Base-by-base conservation (phyloP, 2,888 invertebrate species). In the Myathropa florea region DNA sequence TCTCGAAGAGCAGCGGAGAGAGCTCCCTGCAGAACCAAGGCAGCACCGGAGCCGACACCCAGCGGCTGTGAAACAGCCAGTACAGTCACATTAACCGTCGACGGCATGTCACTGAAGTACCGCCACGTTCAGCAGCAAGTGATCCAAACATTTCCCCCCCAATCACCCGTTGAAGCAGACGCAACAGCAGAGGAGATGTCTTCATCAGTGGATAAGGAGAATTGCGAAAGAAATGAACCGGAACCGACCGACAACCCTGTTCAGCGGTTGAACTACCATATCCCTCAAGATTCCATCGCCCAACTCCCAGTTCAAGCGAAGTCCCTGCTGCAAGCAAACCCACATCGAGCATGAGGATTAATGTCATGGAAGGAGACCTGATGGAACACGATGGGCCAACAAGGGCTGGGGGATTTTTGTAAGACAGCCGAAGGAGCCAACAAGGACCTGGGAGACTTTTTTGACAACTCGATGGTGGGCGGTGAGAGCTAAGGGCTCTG, bases 51-150 rank as follows among this genome's bases (percentile, higher is more conserved):
- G 10, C 7, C 33, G 46, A 33, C 18, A 57, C 28, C 12, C 67
- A 96, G 96, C 90, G 96, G 96, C 89, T 96, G 96, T 92, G 96
- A 96, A 93, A 96, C 96, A 14, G 96, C 96, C 67, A 96, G 96
- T 92, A 96, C 96, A 9, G 95, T 94, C 57, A 95, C 94, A 77
- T 94, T 94, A 88, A 90, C 94, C 88, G 90, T 92, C 81, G 92
- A 92, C 92, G 94, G 90, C 92, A 68, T 90, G n/a, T n/a, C n/a
- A n/a, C n/a, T n/a, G n/a, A n/a, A n/a, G n/a, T n/a, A n/a, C n/a
- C n/a, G n/a, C n/a, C n/a, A n/a, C n/a, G n/a, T n/a, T n/a, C n/a
- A n/a, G n/a, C n/a, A n/a, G n/a, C n/a, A n/a, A n/a, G n/a, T 88
- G 12, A 61, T 28, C 9, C 73, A 63, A 24, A n/a, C 64, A 1